Conservation (phyloP, 2,113 vertebrate genomes). For the Phylloscopus whistleri region DNA sequence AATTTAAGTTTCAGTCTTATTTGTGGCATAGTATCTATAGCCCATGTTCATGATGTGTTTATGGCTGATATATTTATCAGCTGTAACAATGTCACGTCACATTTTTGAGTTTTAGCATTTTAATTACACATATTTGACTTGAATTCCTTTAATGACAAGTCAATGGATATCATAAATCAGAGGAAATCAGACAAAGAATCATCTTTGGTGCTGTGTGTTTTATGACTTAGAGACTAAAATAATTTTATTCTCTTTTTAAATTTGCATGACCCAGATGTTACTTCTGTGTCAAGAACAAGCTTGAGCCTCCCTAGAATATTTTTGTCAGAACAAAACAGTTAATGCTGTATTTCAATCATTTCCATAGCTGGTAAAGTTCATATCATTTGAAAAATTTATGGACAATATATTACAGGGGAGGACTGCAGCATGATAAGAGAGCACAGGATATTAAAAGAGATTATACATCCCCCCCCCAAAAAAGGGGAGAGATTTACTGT, state of each 20-base stretch:
- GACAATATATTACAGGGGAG: background rate
- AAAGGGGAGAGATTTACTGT: background rate
- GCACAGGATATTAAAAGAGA: slow-evolving; percentile 22
- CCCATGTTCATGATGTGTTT: background rate
- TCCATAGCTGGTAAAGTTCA: background rate
- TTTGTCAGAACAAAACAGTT: background rate
- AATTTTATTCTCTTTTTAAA: background rate
- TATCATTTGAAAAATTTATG: background rate
- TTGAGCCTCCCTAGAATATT: background rate
- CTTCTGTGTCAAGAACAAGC: background rate
- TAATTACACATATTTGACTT: background rate
- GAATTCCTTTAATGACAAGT: background rate
- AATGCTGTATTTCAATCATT: background rate
- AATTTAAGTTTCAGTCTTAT: background rate
- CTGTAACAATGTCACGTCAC: background rate
- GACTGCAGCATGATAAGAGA: background rate
- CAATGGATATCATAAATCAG: background rate
- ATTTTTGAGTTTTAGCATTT: background rate
- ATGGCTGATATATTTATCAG: background rate
- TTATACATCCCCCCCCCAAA: background rate
- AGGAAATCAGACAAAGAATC: background rate
- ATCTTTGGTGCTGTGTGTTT: background rate
- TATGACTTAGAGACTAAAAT: background rate
- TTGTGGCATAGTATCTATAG: background rate
- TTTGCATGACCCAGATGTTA: background rate